phyloP scores from a whole-genome alignment of 2,888 invertebrate species.

The Nomada ruficornis region DNA sequence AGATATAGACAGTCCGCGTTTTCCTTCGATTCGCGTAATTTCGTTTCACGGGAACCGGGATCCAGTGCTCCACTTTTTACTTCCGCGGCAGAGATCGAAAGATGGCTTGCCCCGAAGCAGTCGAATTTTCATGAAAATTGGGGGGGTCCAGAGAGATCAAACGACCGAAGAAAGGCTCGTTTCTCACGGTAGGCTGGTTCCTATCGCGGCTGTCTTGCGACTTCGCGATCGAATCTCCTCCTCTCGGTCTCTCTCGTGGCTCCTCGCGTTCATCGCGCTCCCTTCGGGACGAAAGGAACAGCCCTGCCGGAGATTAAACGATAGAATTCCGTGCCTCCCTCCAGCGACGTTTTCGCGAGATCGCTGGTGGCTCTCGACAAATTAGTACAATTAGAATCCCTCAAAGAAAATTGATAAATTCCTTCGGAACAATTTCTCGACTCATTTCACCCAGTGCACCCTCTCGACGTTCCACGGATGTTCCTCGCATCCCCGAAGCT shows the following conservation, averaged over 20 bases:
- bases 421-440: constrained; percentile 84
- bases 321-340: constrained; percentile 78
- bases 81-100: not conserved
- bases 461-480: constrained; percentile 53
- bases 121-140: constrained; percentile 46
- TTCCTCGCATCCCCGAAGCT: constrained; percentile 24
- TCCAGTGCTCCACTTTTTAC: not conserved
- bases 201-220: constrained; percentile 40
- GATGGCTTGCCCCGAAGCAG: not conserved
- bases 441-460: constrained; percentile 81
- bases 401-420: constrained; percentile 85
- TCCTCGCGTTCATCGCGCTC: not conserved
- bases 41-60: constrained; percentile 8
- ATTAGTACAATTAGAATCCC: constrained; percentile 84
- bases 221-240: constrained; percentile 35
- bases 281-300: constrained; percentile 19
- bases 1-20: constrained; percentile 25
- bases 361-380: constrained; percentile 79
- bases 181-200: constrained; percentile 74
- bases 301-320: constrained; percentile 80
- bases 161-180: constrained; percentile 42
- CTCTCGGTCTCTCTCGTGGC: not conserved
- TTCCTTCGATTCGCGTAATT: constrained; percentile 60
- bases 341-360: constrained; percentile 60
- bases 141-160: constrained; percentile 45